Evolutionary conservation across 1,140 invertebrate genomes (phyloP).

Genomic region (Phthorimaea operculella): DNA sequence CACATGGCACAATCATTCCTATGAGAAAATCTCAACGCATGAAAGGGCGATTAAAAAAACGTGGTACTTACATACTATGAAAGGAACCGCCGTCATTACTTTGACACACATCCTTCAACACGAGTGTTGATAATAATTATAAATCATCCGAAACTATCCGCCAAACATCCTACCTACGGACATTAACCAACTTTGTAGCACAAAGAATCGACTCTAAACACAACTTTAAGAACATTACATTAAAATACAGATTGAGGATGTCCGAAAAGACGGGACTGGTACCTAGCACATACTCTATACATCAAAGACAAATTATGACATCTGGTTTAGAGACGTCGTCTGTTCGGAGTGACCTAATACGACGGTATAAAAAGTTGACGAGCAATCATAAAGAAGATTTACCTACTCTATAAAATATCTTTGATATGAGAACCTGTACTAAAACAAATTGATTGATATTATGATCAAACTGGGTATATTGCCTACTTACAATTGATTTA

Average conservation of each 20-base stretch:
- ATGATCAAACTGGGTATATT: no score
- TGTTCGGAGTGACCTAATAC: background rate
- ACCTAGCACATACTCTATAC: background rate
- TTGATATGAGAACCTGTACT: no score
- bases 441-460: no score
- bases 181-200: background rate
- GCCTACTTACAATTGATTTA: no score
- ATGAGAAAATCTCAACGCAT: background rate
- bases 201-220: background rate
- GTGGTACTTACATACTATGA: background rate
- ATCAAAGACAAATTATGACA: constrained; percentile 1
- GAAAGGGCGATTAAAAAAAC: background rate
- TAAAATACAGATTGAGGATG: background rate
- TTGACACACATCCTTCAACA: background rate
- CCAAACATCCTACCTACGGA: background rate
- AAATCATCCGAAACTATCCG: background rate
- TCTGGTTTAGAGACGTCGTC: background rate
- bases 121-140: background rate
- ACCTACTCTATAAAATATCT: no score
- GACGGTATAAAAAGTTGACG: background rate
- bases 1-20: background rate
- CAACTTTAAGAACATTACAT: background rate
- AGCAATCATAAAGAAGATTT: background rate
- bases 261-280: background rate
- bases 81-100: background rate